Conservation (phyloP, 2,797 vertebrate genomes). For the Lophius americanus region DNA sequence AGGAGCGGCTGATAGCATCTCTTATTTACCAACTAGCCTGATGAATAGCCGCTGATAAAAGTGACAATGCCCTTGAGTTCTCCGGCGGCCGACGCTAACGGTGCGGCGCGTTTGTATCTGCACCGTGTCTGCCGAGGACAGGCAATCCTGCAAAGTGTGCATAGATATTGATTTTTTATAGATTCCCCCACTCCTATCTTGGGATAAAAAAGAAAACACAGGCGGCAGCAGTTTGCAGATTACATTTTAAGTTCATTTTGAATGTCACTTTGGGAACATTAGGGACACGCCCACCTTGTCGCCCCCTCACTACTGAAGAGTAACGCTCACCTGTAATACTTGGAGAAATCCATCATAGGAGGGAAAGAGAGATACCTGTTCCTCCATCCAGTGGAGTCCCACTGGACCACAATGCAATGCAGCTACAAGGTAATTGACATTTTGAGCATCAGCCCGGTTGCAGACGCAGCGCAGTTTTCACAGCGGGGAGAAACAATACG, state of each 20-base stretch:
- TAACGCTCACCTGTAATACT: not conserved
- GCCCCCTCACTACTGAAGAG: not conserved
- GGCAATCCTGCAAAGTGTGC: constrained; percentile 29
- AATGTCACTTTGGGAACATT: constrained; percentile 38
- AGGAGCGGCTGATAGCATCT: constrained; percentile 79
- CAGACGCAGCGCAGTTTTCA: constrained; percentile 23
- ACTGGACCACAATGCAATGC: constrained; percentile 32
- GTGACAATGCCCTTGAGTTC: constrained; percentile 78
- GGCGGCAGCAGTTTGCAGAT: constrained; percentile 40
- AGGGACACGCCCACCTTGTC: constrained; percentile 2
- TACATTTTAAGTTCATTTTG: constrained; percentile 40
- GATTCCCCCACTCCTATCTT: constrained; percentile 39
- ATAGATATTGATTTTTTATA: constrained; percentile 50
- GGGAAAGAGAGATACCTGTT: constrained; percentile 7
- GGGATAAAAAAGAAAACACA: constrained; percentile 10
- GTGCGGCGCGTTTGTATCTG: constrained; percentile 31
- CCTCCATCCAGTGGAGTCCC: not conserved
- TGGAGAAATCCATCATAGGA: constrained; percentile 10
- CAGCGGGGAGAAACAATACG: constrained; percentile 9
- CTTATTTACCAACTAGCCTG: constrained; percentile 81
- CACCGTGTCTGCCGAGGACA: constrained; percentile 11
- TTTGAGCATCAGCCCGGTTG: constrained; percentile 26
- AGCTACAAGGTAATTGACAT: constrained; percentile 33
- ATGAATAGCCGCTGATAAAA: constrained; percentile 75
- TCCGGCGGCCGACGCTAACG: constrained; percentile 30